These are phyloP conservation scores for Melanotaenia pygmaea DNA, from an alignment of 2,797 vertebrate genomes.

Conservation along the genomic window DNA sequence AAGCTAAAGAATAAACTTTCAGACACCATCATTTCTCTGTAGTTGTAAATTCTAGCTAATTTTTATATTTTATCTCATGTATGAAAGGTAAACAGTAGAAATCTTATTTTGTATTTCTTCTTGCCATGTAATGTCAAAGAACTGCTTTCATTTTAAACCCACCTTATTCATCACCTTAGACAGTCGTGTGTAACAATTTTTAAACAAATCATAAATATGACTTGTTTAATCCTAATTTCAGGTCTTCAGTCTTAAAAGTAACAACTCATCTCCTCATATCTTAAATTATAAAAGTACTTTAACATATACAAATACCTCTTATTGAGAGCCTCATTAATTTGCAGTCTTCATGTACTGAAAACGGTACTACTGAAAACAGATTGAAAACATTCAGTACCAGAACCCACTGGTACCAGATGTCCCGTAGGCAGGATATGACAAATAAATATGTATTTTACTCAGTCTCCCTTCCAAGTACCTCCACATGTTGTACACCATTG, in stretches of 20 bases:
- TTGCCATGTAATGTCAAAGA: neutral
- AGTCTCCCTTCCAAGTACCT: no score
- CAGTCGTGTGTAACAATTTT: neutral
- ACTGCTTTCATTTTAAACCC: neutral
- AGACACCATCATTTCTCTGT: no score
- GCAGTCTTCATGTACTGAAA: neutral
- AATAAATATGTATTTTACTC: no score
- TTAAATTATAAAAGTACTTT: neutral
- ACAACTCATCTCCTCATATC: neutral
- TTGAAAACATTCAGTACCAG: no score
- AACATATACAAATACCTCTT: neutral
- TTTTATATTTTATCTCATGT: neutral
- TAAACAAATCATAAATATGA: neutral
- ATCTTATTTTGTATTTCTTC: neutral
- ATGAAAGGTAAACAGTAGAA: no score
- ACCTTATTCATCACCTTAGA: neutral
- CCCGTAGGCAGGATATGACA: no score
- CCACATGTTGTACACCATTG: no score
- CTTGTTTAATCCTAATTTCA: no score
- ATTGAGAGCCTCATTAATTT: conserved; percentile 1
- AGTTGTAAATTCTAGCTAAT: no score
- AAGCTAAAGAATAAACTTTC: no score
- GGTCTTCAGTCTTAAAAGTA: neutral
- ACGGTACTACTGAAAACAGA: no score
- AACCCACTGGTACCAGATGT: no score